These are phyloP conservation scores for Euura saliciscinereae DNA, from an alignment of 1,140 invertebrate species.

Conservation along the genomic window DNA sequence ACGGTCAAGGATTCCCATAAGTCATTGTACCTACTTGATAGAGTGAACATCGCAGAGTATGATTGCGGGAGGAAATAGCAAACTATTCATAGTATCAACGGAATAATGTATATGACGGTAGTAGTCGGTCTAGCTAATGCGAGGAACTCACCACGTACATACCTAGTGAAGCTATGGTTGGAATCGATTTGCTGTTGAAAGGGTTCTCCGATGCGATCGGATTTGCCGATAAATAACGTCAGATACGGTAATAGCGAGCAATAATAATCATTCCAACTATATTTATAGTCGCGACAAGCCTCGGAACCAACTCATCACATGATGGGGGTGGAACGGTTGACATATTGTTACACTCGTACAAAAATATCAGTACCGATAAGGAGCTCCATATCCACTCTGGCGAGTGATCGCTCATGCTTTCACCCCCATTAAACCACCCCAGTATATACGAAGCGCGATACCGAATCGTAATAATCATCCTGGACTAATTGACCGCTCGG, in stretches of 20 bases:
- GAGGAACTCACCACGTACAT: too few species aligned
- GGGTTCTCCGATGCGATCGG: neutral
- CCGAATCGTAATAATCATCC: neutral
- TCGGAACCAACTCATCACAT: constrained; percentile 22
- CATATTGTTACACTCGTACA: constrained; percentile 8
- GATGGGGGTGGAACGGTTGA: neutral
- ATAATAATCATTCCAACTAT: constrained; percentile 35
- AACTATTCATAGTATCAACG: neutral
- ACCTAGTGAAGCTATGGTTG: too few species aligned
- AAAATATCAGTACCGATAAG: neutral
- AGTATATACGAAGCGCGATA: neutral
- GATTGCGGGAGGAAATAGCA: neutral
- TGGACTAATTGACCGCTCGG: neutral
- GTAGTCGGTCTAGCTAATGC: neutral
- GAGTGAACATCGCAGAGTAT: too few species aligned
- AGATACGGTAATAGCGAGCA: constrained; percentile 18
- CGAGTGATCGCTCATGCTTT: neutral
- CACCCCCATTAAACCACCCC: neutral
- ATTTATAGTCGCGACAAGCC: constrained; percentile 26
- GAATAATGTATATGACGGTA: neutral
- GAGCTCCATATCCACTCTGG: neutral
- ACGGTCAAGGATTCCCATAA: too few species aligned
- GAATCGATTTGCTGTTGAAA: neutral
- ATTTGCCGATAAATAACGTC: neutral
- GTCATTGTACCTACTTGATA: too few species aligned